phyloP scores from a whole-genome alignment of 2,888 invertebrate genomes.

The Melikaiella ostensackeni region DNA sequence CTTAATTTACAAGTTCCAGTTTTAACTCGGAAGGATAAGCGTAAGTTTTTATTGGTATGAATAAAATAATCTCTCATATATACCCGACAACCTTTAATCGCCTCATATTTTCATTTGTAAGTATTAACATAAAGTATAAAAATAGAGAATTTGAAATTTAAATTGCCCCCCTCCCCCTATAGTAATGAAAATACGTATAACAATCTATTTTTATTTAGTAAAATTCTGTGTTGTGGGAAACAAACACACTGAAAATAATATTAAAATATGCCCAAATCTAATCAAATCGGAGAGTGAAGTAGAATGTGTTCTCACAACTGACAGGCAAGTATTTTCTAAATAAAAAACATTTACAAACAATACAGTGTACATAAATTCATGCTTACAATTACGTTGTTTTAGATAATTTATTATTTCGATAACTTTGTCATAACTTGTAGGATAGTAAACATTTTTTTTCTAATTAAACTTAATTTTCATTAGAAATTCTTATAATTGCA shows the following conservation, averaged over 20 bases:
- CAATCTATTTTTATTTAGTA: constrained; percentile 78
- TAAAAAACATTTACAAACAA: neutral
- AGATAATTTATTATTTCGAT: too few relatives aligned
- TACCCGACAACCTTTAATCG: too few relatives aligned
- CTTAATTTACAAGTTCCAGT: neutral
- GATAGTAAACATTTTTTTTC: too few relatives aligned
- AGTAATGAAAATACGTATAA: neutral
- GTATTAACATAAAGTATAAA: neutral
- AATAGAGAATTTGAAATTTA: neutral
- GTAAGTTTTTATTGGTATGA: neutral
- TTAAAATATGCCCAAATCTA: constrained; percentile 83
- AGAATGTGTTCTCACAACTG: constrained; percentile 85
- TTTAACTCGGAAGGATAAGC: neutral
- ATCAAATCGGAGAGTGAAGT: constrained; percentile 79
- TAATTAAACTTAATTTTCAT: neutral
- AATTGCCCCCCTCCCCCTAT: neutral
- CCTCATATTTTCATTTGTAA: too few relatives aligned
- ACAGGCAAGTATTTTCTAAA: constrained; percentile 79
- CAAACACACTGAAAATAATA: constrained; percentile 81
- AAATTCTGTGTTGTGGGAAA: constrained; percentile 86
- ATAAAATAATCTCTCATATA: neutral
- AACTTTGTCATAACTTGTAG: too few relatives aligned
- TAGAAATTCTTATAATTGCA: neutral
- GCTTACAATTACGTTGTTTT: too few relatives aligned
- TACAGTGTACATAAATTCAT: neutral